Conservation (phyloP, 2,888 invertebrate genomes). For the Unio delphinus region DNA sequence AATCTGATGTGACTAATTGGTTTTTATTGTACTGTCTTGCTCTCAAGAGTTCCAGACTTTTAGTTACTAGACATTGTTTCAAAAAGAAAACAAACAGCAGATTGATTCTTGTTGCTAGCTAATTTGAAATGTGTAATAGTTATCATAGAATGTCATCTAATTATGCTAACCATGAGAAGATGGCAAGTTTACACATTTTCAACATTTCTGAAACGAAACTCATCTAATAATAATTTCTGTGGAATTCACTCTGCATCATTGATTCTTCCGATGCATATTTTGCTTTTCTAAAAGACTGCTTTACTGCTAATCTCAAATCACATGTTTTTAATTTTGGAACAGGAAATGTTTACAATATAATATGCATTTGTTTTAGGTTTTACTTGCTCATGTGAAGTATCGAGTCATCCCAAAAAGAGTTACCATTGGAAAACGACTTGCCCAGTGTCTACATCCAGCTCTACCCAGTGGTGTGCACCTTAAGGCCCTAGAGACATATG, state of each 20-base stretch:
- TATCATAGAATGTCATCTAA: no score
- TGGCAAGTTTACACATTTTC: no score
- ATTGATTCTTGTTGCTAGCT: no score
- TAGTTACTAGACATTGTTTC: no score
- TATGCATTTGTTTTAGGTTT: conserved; percentile 75
- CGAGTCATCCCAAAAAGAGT: conserved; percentile 88
- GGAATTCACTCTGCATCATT: not conserved
- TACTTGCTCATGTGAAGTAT: conserved; percentile 85
- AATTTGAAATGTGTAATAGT: no score
- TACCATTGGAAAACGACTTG: conserved; percentile 89
- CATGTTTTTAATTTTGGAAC: not conserved
- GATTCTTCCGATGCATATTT: not conserved
- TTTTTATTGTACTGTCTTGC: no score
- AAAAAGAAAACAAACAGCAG: no score
- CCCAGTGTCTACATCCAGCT: conserved; percentile 94
- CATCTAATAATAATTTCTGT: no score
- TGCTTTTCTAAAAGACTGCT: not conserved
- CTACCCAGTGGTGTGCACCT: conserved; percentile 92
- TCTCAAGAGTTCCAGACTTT: no score
- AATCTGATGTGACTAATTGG: no score
- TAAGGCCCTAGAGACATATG: conserved; percentile 92
- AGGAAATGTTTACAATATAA: not conserved
- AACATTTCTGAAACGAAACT: no score
- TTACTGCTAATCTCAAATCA: not conserved
- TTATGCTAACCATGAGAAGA: no score